Evolutionary conservation across 2,888 invertebrate genomes (phyloP).

Genomic region (Xanthorhoe spadicearia): DNA sequence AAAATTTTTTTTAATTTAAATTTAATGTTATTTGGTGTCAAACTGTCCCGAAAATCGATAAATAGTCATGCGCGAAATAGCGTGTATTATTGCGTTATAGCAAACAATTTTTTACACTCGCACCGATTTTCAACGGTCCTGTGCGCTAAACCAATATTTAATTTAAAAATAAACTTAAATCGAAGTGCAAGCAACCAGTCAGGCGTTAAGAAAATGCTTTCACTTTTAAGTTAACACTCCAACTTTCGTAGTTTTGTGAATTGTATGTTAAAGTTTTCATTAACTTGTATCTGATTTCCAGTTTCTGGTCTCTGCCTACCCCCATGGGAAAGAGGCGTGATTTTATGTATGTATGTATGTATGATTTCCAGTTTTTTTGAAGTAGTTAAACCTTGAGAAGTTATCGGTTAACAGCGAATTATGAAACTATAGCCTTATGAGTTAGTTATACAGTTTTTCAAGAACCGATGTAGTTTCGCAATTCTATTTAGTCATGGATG

Average conservation of each 20-base stretch:
- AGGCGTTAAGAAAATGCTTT: slow-evolving; percentile 63
- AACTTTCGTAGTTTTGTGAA: slow-evolving; percentile 52
- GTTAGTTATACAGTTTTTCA: slow-evolving; percentile 30
- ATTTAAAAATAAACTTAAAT: slow-evolving; percentile 56
- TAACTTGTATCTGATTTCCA: slow-evolving; percentile 24
- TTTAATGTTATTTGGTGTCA: no score
- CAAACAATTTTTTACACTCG: slow-evolving; percentile 44
- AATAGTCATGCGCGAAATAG: slow-evolving; percentile 37
- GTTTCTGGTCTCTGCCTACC: no score
- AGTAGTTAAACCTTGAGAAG: slow-evolving; percentile 33
- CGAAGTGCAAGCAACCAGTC: slow-evolving; percentile 52
- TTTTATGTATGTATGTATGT: no score
- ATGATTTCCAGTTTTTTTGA: slow-evolving; percentile 37
- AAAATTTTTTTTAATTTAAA: no score
- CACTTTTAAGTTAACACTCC: slow-evolving; percentile 62
- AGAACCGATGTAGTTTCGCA: slow-evolving; percentile 40
- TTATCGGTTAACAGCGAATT: slow-evolving; percentile 26
- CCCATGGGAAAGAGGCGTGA: no score
- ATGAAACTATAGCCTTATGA: slow-evolving; percentile 36
- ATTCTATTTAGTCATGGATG: slow-evolving; percentile 38
- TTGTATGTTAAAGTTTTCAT: slow-evolving; percentile 35
- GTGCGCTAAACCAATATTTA: slow-evolving; percentile 62
- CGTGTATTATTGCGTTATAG: no score
- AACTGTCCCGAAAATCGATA: no score
- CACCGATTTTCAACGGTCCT: slow-evolving; percentile 56